Percentiles rank a stretch among this genome's conserved stretches.
These are phyloP conservation scores for Notodromas monacha DNA, from an alignment of 2,888 invertebrate species.

Conservation along the genomic window DNA sequence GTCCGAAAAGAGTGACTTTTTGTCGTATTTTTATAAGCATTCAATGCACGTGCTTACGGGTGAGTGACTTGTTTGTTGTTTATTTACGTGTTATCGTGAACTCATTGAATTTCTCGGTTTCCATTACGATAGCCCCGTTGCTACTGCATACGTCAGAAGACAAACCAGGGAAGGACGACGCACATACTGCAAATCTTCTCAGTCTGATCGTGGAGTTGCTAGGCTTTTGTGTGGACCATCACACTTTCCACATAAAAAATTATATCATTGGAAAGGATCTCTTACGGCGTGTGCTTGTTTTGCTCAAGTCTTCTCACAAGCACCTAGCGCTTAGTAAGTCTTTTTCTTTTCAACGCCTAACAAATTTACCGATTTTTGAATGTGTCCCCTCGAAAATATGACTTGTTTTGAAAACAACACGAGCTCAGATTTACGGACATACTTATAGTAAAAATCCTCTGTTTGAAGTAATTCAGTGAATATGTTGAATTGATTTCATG, in stretches of 20 bases:
- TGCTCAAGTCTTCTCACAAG: constrained; percentile 85
- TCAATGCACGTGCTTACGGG: constrained; percentile 82
- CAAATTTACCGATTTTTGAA: too few relatives aligned
- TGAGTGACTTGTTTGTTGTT: constrained; percentile 18
- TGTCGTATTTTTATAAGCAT: constrained; percentile 92
- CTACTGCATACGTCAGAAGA: constrained; percentile 67
- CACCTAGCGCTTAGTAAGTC: constrained; percentile 58
- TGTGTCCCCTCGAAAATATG: neutral
- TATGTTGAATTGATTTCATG: too few relatives aligned
- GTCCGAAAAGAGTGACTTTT: constrained; percentile 88
- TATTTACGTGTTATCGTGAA: neutral
- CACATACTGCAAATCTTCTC: constrained; percentile 75
- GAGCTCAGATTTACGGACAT: neutral
- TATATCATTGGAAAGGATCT: constrained; percentile 89
- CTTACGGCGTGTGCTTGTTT: constrained; percentile 63
- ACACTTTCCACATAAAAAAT: constrained; percentile 91
- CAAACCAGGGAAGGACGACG: constrained; percentile 67
- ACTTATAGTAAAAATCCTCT: too few relatives aligned
- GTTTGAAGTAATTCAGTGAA: too few relatives aligned
- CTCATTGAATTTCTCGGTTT: neutral
- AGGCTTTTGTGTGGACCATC: constrained; percentile 95
- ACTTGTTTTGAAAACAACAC: constrained; percentile 6
- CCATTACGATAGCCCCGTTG: constrained; percentile 33
- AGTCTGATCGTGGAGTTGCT: constrained; percentile 77
- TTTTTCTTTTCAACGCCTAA: neutral